These are phyloP conservation scores for Erebia aethiops DNA, from an alignment of 2,888 invertebrate species.

Conservation along the genomic window DNA sequence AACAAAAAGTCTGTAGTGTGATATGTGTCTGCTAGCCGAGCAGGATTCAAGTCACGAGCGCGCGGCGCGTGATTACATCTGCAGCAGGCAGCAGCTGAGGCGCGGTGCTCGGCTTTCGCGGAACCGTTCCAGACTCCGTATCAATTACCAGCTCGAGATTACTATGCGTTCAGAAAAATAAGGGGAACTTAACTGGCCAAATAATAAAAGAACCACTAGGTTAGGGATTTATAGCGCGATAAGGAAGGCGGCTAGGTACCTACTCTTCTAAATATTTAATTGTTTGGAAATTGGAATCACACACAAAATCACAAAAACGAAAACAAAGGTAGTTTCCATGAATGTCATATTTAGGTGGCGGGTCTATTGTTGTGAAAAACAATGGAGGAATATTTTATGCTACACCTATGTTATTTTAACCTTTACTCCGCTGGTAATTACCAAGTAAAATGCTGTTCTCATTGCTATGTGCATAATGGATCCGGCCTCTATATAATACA, in stretches of 20 bases:
- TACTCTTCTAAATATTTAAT: not conserved
- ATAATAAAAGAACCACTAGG: not conserved
- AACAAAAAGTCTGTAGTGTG: not conserved
- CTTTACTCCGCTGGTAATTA: slow-evolving; percentile 43
- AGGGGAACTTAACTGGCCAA: not conserved
- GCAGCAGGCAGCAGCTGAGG: slow-evolving; percentile 7
- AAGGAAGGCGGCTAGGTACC: not conserved
- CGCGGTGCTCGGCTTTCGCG: not conserved
- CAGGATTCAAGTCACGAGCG: slow-evolving; percentile 26
- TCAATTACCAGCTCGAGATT: not conserved
- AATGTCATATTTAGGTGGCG: slow-evolving; percentile 30
- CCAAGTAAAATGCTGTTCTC: slow-evolving; percentile 42
- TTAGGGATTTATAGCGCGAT: too few relatives aligned
- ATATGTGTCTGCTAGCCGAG: not conserved
- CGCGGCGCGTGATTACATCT: slow-evolving; percentile 33
- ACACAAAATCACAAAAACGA: slow-evolving; percentile 16
- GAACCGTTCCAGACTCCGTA: not conserved
- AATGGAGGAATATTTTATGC: slow-evolving; percentile 33
- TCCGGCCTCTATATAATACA: slow-evolving; percentile 23
- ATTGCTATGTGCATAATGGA: slow-evolving; percentile 40
- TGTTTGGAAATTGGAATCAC: not conserved
- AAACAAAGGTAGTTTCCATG: slow-evolving; percentile 15
- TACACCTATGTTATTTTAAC: slow-evolving; percentile 36
- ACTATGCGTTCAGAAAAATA: not conserved
- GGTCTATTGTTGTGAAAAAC: slow-evolving; percentile 35